Conservation (phyloP, 2,888 invertebrate genomes). For the Drosophila antonietae region DNA sequence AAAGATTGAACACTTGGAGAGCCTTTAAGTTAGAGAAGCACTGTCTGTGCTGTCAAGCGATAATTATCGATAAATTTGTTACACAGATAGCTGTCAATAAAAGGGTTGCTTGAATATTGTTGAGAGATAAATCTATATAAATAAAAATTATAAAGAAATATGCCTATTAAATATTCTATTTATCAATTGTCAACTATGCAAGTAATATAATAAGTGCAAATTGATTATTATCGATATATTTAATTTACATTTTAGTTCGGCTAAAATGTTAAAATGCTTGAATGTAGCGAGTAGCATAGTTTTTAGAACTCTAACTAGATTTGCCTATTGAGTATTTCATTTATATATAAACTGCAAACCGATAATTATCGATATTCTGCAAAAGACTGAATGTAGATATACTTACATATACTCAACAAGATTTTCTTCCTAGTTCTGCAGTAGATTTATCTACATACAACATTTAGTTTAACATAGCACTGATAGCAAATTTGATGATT, state of each 20-base stretch:
- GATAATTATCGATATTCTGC: not conserved
- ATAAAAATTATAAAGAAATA: not conserved
- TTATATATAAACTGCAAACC: not conserved
- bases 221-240: not conserved
- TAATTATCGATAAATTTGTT: not conserved
- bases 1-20: too few relatives aligned
- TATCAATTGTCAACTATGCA: not conserved
- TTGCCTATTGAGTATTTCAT: not conserved
- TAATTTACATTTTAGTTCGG: not conserved
- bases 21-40: not conserved
- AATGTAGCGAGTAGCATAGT: not conserved
- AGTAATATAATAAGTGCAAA: not conserved
- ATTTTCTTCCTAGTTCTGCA: not conserved
- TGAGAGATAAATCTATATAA: too few relatives aligned
- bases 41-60: not conserved
- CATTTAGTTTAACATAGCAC: not conserved
- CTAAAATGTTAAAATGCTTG: not conserved
- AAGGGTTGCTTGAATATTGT: not conserved
- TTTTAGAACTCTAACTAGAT: not conserved
- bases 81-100: accelerated
- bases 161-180: not conserved
- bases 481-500: not conserved
- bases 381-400: not conserved
- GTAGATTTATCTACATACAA: not conserved
- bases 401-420: not conserved